A percentile compares a stretch with the other conserved stretches of the same genome.
Conservation (phyloP, 92 coral and sea anemone species). For the Anthopleura xanthogrammica region DNA sequence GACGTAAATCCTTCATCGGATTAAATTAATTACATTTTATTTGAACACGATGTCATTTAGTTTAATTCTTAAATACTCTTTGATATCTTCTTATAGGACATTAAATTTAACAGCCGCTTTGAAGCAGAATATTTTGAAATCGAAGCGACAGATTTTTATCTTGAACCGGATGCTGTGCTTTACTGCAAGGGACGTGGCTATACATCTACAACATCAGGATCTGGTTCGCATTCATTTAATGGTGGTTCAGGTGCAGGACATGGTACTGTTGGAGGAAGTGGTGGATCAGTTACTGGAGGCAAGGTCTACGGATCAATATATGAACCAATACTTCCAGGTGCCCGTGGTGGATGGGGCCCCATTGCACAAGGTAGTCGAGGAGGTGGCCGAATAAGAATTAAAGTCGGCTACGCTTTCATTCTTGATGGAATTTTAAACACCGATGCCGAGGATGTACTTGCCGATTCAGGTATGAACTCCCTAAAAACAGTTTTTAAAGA, state of each 20-base stretch:
- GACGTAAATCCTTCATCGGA: too few relatives aligned
- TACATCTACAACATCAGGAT: conserved; percentile 46
- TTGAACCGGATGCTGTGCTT: conserved; percentile 86
- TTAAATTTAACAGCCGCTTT: conserved; percentile 83
- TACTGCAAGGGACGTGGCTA: conserved; percentile 88
- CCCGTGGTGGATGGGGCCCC: conserved; percentile 82
- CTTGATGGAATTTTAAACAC: conserved; percentile 84
- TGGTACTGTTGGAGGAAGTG: conserved; percentile 83
- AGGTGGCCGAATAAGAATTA: conserved; percentile 88
- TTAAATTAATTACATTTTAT: too few relatives aligned
- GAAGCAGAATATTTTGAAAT: conserved; percentile 89
- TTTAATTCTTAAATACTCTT: neutral
- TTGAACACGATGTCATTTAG: too few relatives aligned
- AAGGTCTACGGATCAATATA: conserved; percentile 81
- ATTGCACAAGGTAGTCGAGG: conserved; percentile 80
- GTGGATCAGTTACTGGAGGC: conserved; percentile 53
- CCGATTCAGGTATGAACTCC: conserved; percentile 59
- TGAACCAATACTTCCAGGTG: conserved; percentile 83
- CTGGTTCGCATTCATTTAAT: conserved; percentile 59
- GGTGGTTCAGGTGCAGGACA: conserved; percentile 98
- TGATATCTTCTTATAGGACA: conserved; percentile 53
- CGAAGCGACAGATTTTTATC: conserved; percentile 89
- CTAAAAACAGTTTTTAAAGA: too few relatives aligned
- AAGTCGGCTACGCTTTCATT: conserved; percentile 82
- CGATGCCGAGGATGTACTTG: conserved; percentile 67